phyloP scores from a whole-genome alignment of 2,797 vertebrate species.

The Bradypodion pumilum region DNA sequence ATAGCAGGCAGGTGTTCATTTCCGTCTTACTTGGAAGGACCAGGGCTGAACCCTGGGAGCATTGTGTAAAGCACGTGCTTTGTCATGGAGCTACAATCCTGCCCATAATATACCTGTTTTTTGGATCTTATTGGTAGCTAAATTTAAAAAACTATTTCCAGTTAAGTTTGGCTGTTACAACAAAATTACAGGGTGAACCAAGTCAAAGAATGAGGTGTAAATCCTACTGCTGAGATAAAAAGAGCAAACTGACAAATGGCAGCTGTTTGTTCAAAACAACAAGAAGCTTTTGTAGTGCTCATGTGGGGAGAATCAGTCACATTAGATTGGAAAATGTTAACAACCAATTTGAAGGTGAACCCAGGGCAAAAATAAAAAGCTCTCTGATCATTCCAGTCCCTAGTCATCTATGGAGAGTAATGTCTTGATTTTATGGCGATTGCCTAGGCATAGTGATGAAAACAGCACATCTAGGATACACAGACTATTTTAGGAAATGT shows the following conservation, averaged over 20 bases:
- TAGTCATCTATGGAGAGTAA: slow-evolving; percentile 32
- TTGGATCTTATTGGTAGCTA: slow-evolving; percentile 5
- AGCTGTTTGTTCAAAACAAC: slow-evolving; percentile 9
- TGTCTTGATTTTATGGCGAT: background rate
- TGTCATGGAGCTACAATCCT: background rate
- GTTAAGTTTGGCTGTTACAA: background rate
- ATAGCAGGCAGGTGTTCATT: background rate
- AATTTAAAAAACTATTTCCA: slow-evolving; percentile 4
- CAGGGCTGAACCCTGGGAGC: background rate
- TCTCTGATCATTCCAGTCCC: slow-evolving; percentile 11
- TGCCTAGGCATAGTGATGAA: background rate
- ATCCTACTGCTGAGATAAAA: background rate
- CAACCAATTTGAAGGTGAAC: background rate
- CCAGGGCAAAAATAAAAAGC: background rate
- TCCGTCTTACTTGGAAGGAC: background rate
- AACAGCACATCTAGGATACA: background rate
- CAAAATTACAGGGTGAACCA: slow-evolving; percentile 9
- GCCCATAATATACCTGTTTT: background rate
- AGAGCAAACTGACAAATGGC: accelerated
- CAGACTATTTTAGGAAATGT: background rate
- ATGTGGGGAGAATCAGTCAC: background rate
- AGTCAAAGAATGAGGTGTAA: background rate
- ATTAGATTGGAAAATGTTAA: slow-evolving; percentile 29
- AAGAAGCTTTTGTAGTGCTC: background rate
- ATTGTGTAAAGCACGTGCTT: background rate